Evolutionary conservation across 1,140 invertebrate genomes (phyloP).

Genomic region (Akabosia matsudoensis): DNA sequence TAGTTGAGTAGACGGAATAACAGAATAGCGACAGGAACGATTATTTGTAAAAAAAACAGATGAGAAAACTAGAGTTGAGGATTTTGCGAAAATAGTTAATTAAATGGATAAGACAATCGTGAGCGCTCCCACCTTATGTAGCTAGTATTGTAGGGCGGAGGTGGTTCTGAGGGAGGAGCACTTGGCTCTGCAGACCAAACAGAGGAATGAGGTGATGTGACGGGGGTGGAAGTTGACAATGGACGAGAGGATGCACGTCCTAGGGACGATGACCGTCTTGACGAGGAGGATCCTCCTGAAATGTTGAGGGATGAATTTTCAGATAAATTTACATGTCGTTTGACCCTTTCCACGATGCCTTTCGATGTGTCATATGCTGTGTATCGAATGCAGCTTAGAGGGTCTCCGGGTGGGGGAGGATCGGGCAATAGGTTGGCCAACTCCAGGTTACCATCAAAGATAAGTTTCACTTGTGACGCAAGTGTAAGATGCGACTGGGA

Average conservation of each 20-base stretch:
- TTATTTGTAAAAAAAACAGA: background rate
- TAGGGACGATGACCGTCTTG: background rate
- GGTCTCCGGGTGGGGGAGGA: conserved; percentile 52
- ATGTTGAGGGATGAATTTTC: background rate
- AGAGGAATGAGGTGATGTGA: conserved; percentile 33
- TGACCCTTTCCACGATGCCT: conserved; percentile 51
- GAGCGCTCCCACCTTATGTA: conserved; percentile 38
- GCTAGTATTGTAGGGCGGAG: conserved; percentile 43
- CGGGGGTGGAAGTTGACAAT: conserved; percentile 24
- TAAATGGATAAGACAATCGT: conserved; percentile 11
- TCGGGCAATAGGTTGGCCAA: conserved; percentile 56
- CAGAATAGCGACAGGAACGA: background rate
- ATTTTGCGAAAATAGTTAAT: background rate
- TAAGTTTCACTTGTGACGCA: conserved; percentile 54
- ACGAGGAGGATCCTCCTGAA: conserved; percentile 2
- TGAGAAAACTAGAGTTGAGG: background rate
- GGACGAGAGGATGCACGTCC: background rate
- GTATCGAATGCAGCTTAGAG: conserved; percentile 37
- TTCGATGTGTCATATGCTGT: conserved; percentile 51
- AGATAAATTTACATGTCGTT: conserved; percentile 49
- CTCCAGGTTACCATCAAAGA: conserved; percentile 57
- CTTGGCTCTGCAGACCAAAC: background rate
- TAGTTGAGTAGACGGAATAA: too few relatives aligned
- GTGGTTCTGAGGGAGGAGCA: conserved; percentile 39
- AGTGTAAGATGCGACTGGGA: conserved; percentile 56